Base-by-base conservation (phyloP, 2,888 invertebrate genomes). In the Thyatira batis region DNA sequence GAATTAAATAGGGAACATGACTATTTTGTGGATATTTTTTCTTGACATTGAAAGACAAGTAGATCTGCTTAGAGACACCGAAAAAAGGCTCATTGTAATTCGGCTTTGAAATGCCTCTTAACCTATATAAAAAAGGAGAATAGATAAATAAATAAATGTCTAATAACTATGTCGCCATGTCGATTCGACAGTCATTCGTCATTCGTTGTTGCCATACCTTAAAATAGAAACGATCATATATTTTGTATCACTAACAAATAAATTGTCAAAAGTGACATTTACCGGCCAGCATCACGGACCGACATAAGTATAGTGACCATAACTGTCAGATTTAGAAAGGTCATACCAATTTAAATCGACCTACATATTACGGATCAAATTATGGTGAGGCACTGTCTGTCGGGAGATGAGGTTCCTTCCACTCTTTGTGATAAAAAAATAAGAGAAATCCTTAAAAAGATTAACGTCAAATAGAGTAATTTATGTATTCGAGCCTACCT, bases 311-410 rank as follows among this genome's bases (percentile, higher is more conserved):
- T 9, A 27, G 48, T 48, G 48, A 11, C 48, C 48, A 48, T 28
- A 27, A 21, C 48, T 28, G 48, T 28, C 46, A 17, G 23, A 46
- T 46, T 46, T 27, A 48, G 48, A 48, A 57, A 62, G 61, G 57
- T 27, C 55, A 27, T 49, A 13, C 52, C 43, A 58, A 59, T 51
- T 54, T 52, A 63, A 58, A 60, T 25, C 58, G 64, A 60, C 61
- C 60, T 66, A 65, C 54, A 27, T 57, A 58, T 48, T 48, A n/a
- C 13, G 48, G 28, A 27, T 27, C 48, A 48, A 28, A 48, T 48
- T 27, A 11, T 48, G 46, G 46, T 9, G 25, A 27, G 48, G 27
- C 8, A n/a, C n/a, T 17, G 17, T 39, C 39, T 17, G 39, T 27
- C 10, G 9, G 48, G 23, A 17, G 28, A 20, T 17, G 39, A 17